Base-by-base conservation (phyloP, 2,888 invertebrate species). In the Drosophila multiciliata region DNA sequence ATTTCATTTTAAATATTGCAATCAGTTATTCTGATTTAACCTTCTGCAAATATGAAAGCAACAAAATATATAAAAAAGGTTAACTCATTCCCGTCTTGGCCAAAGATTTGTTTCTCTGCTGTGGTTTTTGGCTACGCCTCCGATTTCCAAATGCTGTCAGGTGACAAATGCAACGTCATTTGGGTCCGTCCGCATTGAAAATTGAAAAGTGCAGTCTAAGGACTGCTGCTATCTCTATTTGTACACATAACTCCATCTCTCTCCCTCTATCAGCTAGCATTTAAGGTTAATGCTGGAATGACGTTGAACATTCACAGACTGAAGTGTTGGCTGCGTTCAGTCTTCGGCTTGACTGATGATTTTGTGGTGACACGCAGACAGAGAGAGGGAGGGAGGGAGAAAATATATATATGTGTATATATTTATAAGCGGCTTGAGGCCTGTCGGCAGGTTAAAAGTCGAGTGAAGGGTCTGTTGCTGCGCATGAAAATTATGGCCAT, bases 91-190 rank as follows among this genome's bases (percentile, higher is more conserved):
- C 35, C 20, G 26, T 35, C 33, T 38, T 45, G 9, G 45, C 45
- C 26, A 38, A 66, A 57, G 58, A 36, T 61, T 62, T 17, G 52
- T 57, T 57, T 61, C 29, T 60, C 50, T 55, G 26, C 55, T 38
- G 52, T 48, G 66, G 66, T 33, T 54, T 50, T 35, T 40, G 80
- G 38, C 29, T 23, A 58, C 72, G 54, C 71, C 80, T 65, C 63
- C 61, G 50, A 15, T 57, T 61, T 54, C 42, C 64, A 81, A 79
- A 66, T 70, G 64, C 54, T 69, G 80, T 50, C 78, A 55, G 70
- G 50, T 78, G 74, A 74, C 70, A 78, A 78, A 78, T 78, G 78
- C 79, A 67, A 36, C 80, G 78, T 82, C 79, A 85, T 82, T 82
- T 66, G 40, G 73, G 82, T 55, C 50, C 63, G 75, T 52, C 48